A percentile compares a stretch with the other conserved stretches of the same genome.
phyloP scores from a whole-genome alignment of 2,888 invertebrate species.

The Ischnus inquisitorius region DNA sequence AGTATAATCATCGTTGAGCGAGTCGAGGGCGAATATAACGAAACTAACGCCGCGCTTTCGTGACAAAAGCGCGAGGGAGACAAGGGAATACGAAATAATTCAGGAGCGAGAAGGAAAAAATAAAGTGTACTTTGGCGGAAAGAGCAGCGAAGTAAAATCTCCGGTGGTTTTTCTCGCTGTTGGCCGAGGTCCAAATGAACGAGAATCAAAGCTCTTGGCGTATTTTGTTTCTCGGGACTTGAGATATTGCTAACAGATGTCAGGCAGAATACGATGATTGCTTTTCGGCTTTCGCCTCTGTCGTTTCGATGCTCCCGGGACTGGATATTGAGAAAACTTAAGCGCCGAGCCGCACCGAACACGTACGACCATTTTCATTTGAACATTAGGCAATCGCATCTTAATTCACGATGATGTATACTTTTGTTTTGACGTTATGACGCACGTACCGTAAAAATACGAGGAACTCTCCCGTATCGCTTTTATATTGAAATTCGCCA shows the following conservation, averaged over 20 bases:
- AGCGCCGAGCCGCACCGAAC: background rate
- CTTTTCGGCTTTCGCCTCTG: constrained; percentile 51
- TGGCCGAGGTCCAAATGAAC: constrained; percentile 76
- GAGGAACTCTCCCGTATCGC: too few relatives aligned
- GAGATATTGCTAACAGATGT: constrained; percentile 81
- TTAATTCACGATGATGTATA: too few relatives aligned
- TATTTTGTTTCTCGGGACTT: constrained; percentile 77
- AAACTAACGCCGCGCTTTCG: background rate
- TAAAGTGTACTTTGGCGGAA: background rate
- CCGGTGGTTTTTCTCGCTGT: constrained; percentile 21
- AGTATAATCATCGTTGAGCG: constrained; percentile 10
- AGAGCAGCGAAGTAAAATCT: constrained; percentile 21
- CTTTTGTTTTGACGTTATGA: too few relatives aligned
- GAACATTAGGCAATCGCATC: too few relatives aligned
- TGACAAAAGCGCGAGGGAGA: constrained; percentile 6
- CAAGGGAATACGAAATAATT: background rate
- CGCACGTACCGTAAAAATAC: too few relatives aligned
- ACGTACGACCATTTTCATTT: too few relatives aligned
- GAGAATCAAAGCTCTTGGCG: constrained; percentile 70
- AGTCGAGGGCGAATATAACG: constrained; percentile 16
- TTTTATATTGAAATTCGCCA: too few relatives aligned
- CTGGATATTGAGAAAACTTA: constrained; percentile 26
- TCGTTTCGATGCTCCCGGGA: background rate
- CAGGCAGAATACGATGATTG: constrained; percentile 54
- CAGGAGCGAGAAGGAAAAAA: constrained; percentile 16